Evolutionary conservation across 2,888 invertebrate genomes (phyloP), one percentile per base, ranked within the genome.

Genomic region (Meghimatium bilineatum): DNA sequence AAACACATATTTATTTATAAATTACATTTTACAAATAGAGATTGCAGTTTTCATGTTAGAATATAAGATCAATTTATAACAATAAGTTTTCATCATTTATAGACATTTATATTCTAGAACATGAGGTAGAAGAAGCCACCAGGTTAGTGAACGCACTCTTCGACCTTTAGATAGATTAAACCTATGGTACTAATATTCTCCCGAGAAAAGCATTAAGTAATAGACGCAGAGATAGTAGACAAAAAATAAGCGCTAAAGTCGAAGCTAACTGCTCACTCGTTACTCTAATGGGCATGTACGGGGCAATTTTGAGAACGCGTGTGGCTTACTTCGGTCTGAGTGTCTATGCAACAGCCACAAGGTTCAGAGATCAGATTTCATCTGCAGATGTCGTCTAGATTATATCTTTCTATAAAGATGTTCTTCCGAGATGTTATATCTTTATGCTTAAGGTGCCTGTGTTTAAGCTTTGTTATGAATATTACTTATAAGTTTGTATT

Each of bases 271-370:
- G 63, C 63, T 63, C n/a, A 63, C 77, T 63, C 38, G 34, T 77
- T 63, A 63, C 60, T 77, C 63, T 77, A 77, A 77, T 77, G 38
- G 77, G 34, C 34, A 34, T 32, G n/a, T 26, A 63, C 34, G 77
- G n/a, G 60, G 77, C 34, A 77, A 77, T 77, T 77, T 77, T 10
- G 1, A 17, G 63, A 77, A 26, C 77, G 63, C 63, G 77, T 77
- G 77, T 60, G 77, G 77, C 26, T 77, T 38, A 20, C 38, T 60
- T 12, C n/a, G 38, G 44, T 26, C 38, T 38, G 77, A 20, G 14
- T 77, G 5, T 63, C 56, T 38, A 26, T 38, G 32, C n/a, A 38
- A 23, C 36, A 63, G 60, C n/a, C 63, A 77, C 8, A n/a, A 72
- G 12, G 26, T 26, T 72, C 44, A 8, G 23, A 1, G 1, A 44